Evolutionary conservation across 2,888 invertebrate genomes (phyloP).

Genomic region (Maniola hyperantus): DNA sequence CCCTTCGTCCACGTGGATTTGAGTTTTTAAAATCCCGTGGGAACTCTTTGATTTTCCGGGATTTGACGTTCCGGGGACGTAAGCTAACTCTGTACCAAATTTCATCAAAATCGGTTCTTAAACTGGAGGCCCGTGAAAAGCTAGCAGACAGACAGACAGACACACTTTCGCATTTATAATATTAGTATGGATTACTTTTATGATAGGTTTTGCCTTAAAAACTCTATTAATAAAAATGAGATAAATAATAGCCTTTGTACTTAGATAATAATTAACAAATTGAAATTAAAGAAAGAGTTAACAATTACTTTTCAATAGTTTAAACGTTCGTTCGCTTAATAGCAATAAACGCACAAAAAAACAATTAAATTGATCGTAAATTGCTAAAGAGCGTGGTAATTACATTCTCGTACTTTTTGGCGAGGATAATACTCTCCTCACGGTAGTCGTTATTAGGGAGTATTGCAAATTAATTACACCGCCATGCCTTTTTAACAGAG

Average conservation of each 20-base stretch:
- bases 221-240: too few relatives aligned
- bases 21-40: too few relatives aligned
- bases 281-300: not conserved
- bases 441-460: slow-evolving; percentile 33
- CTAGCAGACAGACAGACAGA: too few relatives aligned
- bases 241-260: not conserved
- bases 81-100: too few relatives aligned
- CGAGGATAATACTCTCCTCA: slow-evolving; percentile 9
- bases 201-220: not conserved
- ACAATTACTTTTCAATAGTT: slow-evolving; percentile 6
- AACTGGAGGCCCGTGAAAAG: too few relatives aligned
- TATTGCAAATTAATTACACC: slow-evolving; percentile 44
- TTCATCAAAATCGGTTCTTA: too few relatives aligned
- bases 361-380: slow-evolving; percentile 24
- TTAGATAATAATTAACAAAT: not conserved
- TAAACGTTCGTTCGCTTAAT: not conserved
- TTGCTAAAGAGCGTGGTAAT: slow-evolving; percentile 15
- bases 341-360: slow-evolving; percentile 2
- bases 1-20: too few relatives aligned
- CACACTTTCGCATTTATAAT: too few relatives aligned
- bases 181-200: not conserved
- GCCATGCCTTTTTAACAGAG: slow-evolving; percentile 47
- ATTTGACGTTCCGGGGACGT: too few relatives aligned
- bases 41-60: too few relatives aligned
- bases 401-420: slow-evolving; percentile 15